These are phyloP conservation scores for Harpalus rubripes DNA, from an alignment of 2,888 invertebrate species.

Conservation along the genomic window DNA sequence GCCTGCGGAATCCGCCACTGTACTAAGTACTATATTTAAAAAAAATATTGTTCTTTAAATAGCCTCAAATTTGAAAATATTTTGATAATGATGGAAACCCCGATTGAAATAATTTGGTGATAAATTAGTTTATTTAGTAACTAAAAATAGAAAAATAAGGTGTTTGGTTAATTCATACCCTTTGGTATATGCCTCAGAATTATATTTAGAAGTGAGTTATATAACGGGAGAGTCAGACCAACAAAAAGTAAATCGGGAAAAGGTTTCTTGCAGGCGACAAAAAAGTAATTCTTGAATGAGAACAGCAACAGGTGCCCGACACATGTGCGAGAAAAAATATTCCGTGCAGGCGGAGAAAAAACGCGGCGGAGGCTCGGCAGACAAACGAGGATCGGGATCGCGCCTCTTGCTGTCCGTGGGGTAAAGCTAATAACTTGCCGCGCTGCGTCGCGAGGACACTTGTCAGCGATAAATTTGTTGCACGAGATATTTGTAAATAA, in stretches of 20 bases:
- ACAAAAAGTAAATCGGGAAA: slow-evolving; percentile 61
- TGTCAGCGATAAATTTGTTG: slow-evolving; percentile 63
- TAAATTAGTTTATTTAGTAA: too few relatives aligned
- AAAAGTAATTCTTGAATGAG: slow-evolving; percentile 63
- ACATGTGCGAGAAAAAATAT: slow-evolving; percentile 70
- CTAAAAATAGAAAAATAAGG: too few relatives aligned
- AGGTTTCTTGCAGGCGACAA: slow-evolving; percentile 52
- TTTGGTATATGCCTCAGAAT: slow-evolving; percentile 26
- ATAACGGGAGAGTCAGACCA: slow-evolving; percentile 47
- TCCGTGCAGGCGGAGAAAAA: slow-evolving; percentile 57
- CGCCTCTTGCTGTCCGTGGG: slow-evolving; percentile 53
- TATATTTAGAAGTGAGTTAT: slow-evolving; percentile 45
- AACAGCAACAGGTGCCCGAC: slow-evolving; percentile 72
- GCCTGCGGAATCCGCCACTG: too few relatives aligned
- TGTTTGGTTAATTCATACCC: too few relatives aligned
- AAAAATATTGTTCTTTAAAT: too few relatives aligned
- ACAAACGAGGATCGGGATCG: slow-evolving; percentile 38
- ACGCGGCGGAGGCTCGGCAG: slow-evolving; percentile 39
- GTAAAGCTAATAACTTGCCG: slow-evolving; percentile 55
- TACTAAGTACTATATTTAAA: too few relatives aligned
- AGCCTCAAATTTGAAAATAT: too few relatives aligned
- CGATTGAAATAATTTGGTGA: too few relatives aligned
- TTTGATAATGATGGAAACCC: too few relatives aligned
- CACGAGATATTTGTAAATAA: slow-evolving; percentile 63
- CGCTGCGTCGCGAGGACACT: slow-evolving; percentile 49